Percentiles rank a stretch among this genome's conserved stretches.
These are phyloP conservation scores for Myodes glareolus DNA, from an alignment of 2,113 vertebrate genomes.

Conservation along the genomic window DNA sequence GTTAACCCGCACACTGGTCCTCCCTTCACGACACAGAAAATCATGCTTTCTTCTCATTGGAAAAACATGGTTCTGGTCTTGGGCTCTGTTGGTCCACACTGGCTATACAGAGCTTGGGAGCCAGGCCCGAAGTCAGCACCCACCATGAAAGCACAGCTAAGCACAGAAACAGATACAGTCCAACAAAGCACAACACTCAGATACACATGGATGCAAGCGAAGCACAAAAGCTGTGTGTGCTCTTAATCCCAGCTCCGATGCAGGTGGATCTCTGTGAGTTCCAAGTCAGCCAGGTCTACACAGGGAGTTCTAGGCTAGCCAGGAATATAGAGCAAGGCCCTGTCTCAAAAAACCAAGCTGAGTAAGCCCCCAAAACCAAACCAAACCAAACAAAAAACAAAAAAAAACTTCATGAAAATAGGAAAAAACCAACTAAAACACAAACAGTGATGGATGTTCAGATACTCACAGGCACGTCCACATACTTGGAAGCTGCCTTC, in stretches of 20 bases:
- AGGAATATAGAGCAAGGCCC: neutral
- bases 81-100: constrained; percentile 24
- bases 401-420: neutral
- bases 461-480: constrained; percentile 99
- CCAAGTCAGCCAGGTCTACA: neutral
- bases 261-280: neutral
- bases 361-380: neutral
- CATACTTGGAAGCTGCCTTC: constrained; percentile 99
- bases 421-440: too few relatives aligned
- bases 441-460: constrained; percentile 73
- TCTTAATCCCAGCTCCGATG: neutral
- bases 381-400: neutral
- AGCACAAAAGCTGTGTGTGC: neutral
- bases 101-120: neutral
- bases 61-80: neutral
- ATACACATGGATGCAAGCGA: constrained; percentile 91
- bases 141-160: constrained; percentile 61
- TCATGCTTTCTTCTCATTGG: neutral
- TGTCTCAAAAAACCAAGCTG: neutral
- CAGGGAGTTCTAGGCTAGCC: neutral
- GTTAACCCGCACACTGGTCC: neutral
- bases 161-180: neutral
- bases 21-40: constrained; percentile 13
- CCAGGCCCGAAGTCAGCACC: constrained; percentile 54
- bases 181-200: constrained; percentile 63